A percentile compares a stretch with the other conserved stretches of the same genome.
Evolutionary conservation across 2,888 invertebrate genomes (phyloP).

Genomic region (Bombylius discolor): DNA sequence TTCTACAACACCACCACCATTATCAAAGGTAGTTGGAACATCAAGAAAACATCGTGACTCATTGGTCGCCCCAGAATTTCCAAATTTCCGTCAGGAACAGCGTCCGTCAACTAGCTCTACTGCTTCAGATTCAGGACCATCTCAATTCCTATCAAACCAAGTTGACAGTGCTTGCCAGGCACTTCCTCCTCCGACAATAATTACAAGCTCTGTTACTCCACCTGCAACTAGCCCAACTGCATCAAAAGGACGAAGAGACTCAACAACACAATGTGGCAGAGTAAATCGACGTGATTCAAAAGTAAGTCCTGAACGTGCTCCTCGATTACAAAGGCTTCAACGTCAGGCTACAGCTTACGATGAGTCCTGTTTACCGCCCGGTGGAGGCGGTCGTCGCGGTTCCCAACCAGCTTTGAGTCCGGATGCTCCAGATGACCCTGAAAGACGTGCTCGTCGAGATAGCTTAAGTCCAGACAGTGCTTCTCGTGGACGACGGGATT

Average conservation of each 20-base stretch:
- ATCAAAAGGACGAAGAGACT: constrained; percentile 56
- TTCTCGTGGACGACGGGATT: constrained; percentile 58
- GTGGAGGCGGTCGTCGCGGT: constrained; percentile 53
- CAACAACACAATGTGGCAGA: constrained; percentile 69
- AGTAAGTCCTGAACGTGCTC: constrained; percentile 53
- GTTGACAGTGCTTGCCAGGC: constrained; percentile 51
- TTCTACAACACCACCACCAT: constrained; percentile 40
- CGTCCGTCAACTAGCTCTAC: constrained; percentile 61
- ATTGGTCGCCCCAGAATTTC: constrained; percentile 40
- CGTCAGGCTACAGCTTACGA: constrained; percentile 82
- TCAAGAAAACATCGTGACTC: constrained; percentile 49
- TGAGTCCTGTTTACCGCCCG: constrained; percentile 64
- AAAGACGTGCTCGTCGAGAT: constrained; percentile 64
- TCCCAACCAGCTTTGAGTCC: constrained; percentile 75
- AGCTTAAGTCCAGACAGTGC: constrained; percentile 86
- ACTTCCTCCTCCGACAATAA: constrained; percentile 61
- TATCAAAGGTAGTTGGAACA: constrained; percentile 49
- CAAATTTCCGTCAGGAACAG: constrained; percentile 45
- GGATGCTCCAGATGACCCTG: constrained; percentile 56
- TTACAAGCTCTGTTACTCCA: constrained; percentile 71
- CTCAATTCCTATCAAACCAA: constrained; percentile 30
- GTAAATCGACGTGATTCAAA: constrained; percentile 53
- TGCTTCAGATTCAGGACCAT: constrained; percentile 54
- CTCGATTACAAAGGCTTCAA: constrained; percentile 54
- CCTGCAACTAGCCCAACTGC: constrained; percentile 67